Percentiles rank a stretch among this genome's conserved stretches.
phyloP scores from a whole-genome alignment of 2,797 vertebrate genomes.

The Kryptopterus vitreolus region DNA sequence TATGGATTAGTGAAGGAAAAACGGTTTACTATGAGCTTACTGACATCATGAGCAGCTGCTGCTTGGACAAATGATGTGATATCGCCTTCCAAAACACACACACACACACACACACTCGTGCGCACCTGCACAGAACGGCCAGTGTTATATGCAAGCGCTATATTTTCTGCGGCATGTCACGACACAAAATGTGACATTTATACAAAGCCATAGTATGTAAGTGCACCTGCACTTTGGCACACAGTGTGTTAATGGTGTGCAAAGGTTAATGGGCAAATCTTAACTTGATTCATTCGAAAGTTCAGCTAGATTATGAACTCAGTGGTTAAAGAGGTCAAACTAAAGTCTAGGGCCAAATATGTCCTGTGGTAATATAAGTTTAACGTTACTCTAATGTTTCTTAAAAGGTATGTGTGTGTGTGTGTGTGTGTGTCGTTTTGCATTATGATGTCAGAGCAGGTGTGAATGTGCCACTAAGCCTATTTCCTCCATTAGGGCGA shows the following conservation, averaged over 20 bases:
- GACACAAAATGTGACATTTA: neutral
- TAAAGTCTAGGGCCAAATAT: neutral
- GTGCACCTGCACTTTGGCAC: neutral
- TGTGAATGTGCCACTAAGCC: neutral
- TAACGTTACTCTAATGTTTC: neutral
- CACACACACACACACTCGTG: too few species aligned
- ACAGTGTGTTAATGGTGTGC: neutral
- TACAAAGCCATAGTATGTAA: neutral
- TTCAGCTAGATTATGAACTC: neutral
- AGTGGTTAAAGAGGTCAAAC: neutral
- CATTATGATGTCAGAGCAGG: constrained; percentile 55
- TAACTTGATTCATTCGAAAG: neutral
- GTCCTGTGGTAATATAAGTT: too few species aligned
- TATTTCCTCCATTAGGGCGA: constrained; percentile 51
- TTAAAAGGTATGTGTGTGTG: neutral
- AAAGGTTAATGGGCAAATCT: neutral
- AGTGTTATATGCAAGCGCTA: neutral
- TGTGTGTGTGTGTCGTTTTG: neutral
- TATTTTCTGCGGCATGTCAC: neutral
- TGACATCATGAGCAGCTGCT: neutral
- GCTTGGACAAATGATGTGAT: neutral
- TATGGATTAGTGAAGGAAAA: neutral
- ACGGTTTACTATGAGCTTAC: neutral
- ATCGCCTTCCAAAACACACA: too few species aligned
- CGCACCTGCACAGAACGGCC: too few species aligned